Base-by-base conservation (phyloP, 2,797 vertebrate species). In the Hephaestus fuliginosus region DNA sequence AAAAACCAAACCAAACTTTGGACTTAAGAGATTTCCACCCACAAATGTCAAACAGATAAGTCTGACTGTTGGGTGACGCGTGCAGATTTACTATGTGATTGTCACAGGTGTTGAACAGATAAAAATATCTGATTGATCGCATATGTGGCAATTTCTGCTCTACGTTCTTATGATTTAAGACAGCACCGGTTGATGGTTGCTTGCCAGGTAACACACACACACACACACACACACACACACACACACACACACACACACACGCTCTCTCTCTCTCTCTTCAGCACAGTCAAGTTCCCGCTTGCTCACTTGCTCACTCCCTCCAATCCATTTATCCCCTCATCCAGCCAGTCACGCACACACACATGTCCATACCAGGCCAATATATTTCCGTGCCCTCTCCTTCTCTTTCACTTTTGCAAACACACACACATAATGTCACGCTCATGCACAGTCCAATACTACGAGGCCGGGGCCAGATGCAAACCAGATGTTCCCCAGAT, bases 401-500 rank as follows among this genome's bases (percentile, higher is more conserved):
- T 7, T n/a, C 64, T 39, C 52, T n/a, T 51, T 61, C 30, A 5
- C 70, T 52, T 69, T 55, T n/a, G 2, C 52, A 48, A 44, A 70
- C 49, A 61, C 39, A 56, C 7, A 44, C 72, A 57, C 69, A 61
- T 65, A 73, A 57, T 79, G 82, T 90, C 87, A 86, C 64, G 57
- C 90, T 85, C 76, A 48, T 58, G 51, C 63, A 55, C 61, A 52
- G 56, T 76, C 61, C 53, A 30, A 46, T 57, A 60, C 68, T 44
- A 28, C 73, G 33, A 57, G 62, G 62, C 44, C 73, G 15, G 14
- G 30, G 44, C 70, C 88, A 90, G 89, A 93, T 90, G 88, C 51
- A 90, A 92, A 90, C 85, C 93, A 94, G 92, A 93, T 91, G 91
- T 85, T 78, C 41, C 39, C 80, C 91, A 93, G 90, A 92, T 92